Evolutionary conservation across 37 sponge, comb jelly and placozoan genomes (phyloP), one percentile per base, ranked within the genome.

Genomic region (Lycopodina hypogea): DNA sequence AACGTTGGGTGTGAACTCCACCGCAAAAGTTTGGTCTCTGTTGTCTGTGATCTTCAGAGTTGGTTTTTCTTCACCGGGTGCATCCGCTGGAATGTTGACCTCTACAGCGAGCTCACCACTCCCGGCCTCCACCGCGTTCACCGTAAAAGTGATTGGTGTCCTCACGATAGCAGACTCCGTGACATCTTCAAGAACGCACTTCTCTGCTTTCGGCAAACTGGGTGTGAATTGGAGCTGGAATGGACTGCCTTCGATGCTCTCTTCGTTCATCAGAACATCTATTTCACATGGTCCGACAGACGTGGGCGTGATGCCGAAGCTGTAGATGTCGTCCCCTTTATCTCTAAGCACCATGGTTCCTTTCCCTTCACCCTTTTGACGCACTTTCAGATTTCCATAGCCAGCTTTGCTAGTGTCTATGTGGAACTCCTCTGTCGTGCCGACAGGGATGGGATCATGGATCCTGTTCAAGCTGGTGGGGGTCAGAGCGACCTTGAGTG

Each of bases 401-500:
- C 94, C 94, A 59, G 91, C 94, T 30, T 77, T 70, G 14, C 66
- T 39, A 19, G 94, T 86, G 60, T 89, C 73, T 39, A 88, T 85
- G 9, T 79, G 35, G 75, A 88, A 84, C 7, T 56, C 61, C 1
- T 53, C 71, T 3, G 69, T 63, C 26, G 86, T 77, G 36, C 80
- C 81, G 71, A 82, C 56, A 24, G 65, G 68, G 32, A 72, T 69
- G 24, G 79, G 66, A 28, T 74, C 71, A 23, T 26, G 66, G 33
- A 88, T 69, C 14, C 30, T 65, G 66, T 2, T 65, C 35, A 65
- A 33, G 66, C 32, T 30, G 2, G 17, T 30, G 26, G 66, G 35
- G 7, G 24, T 71, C 67, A 92, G 61, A 56, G 36, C 59, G 9
- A 83, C 87, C 56, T 90, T 86, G 63, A 35, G 19, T n/a, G 91